These are phyloP conservation scores for Neelides sp. DNA, from an alignment of 1,140 invertebrate species.

Conservation along the genomic window DNA sequence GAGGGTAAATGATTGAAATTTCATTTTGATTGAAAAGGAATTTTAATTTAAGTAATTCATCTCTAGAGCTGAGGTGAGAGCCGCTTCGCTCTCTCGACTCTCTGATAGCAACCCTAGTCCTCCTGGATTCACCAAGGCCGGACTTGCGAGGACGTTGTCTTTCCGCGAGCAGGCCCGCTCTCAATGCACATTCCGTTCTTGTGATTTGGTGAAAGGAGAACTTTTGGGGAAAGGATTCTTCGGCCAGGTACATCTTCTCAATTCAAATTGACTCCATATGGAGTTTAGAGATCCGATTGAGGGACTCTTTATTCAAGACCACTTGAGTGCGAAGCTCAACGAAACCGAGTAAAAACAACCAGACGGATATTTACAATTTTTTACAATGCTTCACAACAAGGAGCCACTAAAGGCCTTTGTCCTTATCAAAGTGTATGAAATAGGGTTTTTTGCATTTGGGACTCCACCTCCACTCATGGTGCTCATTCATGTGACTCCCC, in stretches of 20 bases:
- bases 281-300: too few relatives aligned
- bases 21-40: neutral
- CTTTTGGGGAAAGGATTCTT: conserved; percentile 85
- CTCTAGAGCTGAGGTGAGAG: conserved; percentile 56
- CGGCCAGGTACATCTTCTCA: conserved; percentile 48
- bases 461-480: too few relatives aligned
- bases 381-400: too few relatives aligned
- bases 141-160: conserved; percentile 65
- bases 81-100: conserved; percentile 69
- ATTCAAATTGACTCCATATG: too few relatives aligned
- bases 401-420: too few relatives aligned
- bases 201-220: conserved; percentile 77
- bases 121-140: conserved; percentile 20
- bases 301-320: too few relatives aligned
- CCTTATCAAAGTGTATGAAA: too few relatives aligned
- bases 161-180: conserved; percentile 67
- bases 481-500: too few relatives aligned
- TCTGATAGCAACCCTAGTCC: conserved; percentile 46
- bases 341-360: too few relatives aligned
- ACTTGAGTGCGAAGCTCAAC: too few relatives aligned
- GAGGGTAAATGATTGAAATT: conserved; percentile 16
- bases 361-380: too few relatives aligned
- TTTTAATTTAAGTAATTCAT: neutral
- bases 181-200: conserved; percentile 74
- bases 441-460: too few relatives aligned